Evolutionary conservation across 2,888 invertebrate species (phyloP).

Genomic region (Drosophila cognata): DNA sequence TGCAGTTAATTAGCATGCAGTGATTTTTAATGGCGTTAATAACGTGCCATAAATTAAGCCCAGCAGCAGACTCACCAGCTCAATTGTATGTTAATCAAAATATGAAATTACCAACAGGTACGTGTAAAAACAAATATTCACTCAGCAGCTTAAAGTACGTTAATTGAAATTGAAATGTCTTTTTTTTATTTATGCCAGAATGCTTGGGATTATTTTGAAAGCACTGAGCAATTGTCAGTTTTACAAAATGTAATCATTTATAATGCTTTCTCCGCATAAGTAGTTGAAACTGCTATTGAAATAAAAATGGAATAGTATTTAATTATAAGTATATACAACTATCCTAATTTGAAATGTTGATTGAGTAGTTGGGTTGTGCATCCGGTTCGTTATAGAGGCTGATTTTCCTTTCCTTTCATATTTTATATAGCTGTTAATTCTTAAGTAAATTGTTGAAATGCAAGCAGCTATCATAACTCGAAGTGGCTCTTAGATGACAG

Average conservation of each 20-base stretch:
- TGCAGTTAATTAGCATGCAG: conserved; percentile 66
- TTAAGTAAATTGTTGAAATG: conserved; percentile 66
- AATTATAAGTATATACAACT: background rate
- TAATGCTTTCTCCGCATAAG: background rate
- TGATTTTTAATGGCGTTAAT: conserved; percentile 74
- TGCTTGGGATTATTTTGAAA: background rate
- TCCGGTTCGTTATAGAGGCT: conserved; percentile 24
- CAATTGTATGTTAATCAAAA: conserved; percentile 51
- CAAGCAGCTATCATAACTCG: conserved; percentile 70
- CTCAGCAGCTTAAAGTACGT: conserved; percentile 36
- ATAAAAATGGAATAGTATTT: background rate
- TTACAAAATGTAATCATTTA: background rate
- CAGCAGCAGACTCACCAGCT: conserved; percentile 18
- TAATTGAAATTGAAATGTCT: conserved; percentile 3
- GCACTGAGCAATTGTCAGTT: background rate
- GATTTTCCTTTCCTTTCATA: background rate
- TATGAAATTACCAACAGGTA: conserved; percentile 66
- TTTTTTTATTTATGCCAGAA: background rate
- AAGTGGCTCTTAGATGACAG: conserved; percentile 46
- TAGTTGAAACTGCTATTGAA: background rate
- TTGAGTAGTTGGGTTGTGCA: background rate
- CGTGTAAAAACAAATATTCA: conserved; percentile 25
- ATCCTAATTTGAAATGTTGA: background rate
- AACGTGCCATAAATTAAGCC: conserved; percentile 62
- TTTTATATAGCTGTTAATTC: conserved; percentile 48